Percentiles rank a stretch among this genome's conserved stretches.
Evolutionary conservation across 2,113 vertebrate genomes (phyloP).

Genomic region (Gymnarchus niloticus): DNA sequence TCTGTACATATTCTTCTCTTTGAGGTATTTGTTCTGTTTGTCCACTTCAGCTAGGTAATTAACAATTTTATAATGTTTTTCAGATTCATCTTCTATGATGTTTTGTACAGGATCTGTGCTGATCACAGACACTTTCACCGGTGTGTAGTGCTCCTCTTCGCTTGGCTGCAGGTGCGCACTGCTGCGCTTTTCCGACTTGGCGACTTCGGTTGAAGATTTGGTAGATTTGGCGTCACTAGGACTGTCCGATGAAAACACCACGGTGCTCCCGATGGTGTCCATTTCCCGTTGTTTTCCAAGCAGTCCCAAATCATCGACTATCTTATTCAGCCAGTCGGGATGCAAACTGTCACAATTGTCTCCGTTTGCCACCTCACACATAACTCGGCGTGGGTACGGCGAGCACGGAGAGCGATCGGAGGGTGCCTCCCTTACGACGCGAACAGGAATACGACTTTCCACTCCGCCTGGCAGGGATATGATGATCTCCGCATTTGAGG

Average conservation of each 20-base stretch:
- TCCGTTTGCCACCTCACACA: constrained; percentile 13
- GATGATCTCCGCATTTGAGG: constrained; percentile 67
- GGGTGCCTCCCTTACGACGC: constrained; percentile 44
- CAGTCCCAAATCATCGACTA: constrained; percentile 38
- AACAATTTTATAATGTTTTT: constrained; percentile 69
- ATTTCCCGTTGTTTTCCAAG: constrained; percentile 32
- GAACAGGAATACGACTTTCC: constrained; percentile 69
- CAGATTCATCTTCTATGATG: constrained; percentile 16
- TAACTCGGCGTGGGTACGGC: background rate
- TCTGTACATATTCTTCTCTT: constrained; percentile 75
- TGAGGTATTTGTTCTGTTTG: constrained; percentile 85
- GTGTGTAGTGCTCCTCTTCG: background rate
- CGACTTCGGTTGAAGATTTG: background rate
- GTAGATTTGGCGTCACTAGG: background rate
- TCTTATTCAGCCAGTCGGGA: constrained; percentile 37
- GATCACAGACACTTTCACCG: background rate
- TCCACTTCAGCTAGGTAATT: constrained; percentile 88
- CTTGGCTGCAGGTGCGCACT: no score
- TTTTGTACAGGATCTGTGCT: constrained; percentile 19
- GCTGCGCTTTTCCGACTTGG: background rate
- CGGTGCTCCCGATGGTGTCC: constrained; percentile 32
- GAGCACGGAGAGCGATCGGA: constrained; percentile 28
- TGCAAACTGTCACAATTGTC: constrained; percentile 9
- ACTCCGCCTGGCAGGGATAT: constrained; percentile 64
- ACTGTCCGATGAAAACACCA: constrained; percentile 30